Base-by-base conservation (phyloP, 2,113 vertebrate genomes). In the Phasianus colchicus region DNA sequence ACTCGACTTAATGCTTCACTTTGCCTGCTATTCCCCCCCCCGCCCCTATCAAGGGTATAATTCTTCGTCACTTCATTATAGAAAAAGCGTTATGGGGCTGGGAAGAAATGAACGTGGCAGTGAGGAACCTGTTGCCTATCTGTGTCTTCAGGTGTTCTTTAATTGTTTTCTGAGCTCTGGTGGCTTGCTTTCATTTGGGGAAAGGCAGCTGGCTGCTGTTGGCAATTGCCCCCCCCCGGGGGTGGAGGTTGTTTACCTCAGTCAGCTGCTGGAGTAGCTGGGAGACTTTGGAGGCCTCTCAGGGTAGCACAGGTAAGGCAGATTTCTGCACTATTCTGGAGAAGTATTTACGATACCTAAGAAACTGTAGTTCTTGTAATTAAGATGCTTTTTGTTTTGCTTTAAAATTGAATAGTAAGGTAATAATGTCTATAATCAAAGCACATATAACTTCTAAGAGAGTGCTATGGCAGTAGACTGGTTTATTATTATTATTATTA, bases 321-420 rank as follows among this genome's bases (percentile, higher is more conserved):
- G 11, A 0, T 61, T 76, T 83, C 3, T 0, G 2, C 9, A 3
- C 1, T 0, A 0, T 30, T 38, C 55, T 34, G 8, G 7, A 11
- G 58, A 75, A 13, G 0, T 21, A 12, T 13, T 18, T 1, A 0
- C 21, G 19, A 6, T 0, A 0, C 0, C 0, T 38, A 0, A 2
- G 19, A 61, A 83, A 34, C 2, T 1, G 0, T 70, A 15, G 15
- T 29, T 80, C 4, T 85, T 54, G 0, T 27, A 4, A 0, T 83
- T 50, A 6, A 0, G 2, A 0, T 19, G 0, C 0, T 43, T 0
- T 32, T 66, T 71, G 0, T 54, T 73, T 83, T 73, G 1, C 1
- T 67, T 77, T 77, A 16, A 72, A 71, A 1, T 30, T 2, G 18
- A n/a, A 0, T 2, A 8, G 1, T 18, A 6, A 5, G 0, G 6